These are phyloP conservation scores for Acanthurus lineatus DNA, from an alignment of 2,797 vertebrate genomes.

Conservation along the genomic window DNA sequence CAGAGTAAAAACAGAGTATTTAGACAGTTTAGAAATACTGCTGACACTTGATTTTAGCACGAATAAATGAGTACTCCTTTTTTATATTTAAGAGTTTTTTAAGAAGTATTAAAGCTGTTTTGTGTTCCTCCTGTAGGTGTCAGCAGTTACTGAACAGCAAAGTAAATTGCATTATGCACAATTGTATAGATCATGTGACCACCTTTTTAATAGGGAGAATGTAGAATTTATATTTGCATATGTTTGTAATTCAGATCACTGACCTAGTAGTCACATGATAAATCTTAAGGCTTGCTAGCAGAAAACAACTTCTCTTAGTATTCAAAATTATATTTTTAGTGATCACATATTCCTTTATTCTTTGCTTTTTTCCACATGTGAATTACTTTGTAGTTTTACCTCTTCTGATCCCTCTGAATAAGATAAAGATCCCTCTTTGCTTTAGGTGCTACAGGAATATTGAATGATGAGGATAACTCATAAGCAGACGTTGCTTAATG, in stretches of 20 bases:
- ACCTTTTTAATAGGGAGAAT: neutral
- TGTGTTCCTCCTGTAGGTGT: neutral
- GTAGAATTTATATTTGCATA: slow-evolving; percentile 4
- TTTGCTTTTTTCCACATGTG: neutral
- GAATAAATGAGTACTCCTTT: no score
- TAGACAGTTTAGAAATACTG: no score
- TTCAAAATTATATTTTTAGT: neutral
- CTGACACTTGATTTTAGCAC: no score
- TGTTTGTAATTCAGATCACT: neutral
- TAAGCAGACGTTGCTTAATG: neutral
- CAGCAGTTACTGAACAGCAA: neutral
- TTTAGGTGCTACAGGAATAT: no score
- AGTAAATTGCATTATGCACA: neutral
- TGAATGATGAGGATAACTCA: no score
- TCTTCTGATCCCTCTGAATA: neutral
- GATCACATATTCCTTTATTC: neutral
- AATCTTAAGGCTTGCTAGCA: no score
- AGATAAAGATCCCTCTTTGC: neutral
- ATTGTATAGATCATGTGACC: neutral
- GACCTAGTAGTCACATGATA: neutral
- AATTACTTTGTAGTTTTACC: neutral
- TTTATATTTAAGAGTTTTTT: neutral
- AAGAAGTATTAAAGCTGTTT: neutral
- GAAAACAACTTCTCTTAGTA: neutral
- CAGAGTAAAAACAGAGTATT: no score